Evolutionary conservation across 1,140 invertebrate species (phyloP), one percentile per base, ranked within the genome.

Genomic region (Drosophila erecta): DNA sequence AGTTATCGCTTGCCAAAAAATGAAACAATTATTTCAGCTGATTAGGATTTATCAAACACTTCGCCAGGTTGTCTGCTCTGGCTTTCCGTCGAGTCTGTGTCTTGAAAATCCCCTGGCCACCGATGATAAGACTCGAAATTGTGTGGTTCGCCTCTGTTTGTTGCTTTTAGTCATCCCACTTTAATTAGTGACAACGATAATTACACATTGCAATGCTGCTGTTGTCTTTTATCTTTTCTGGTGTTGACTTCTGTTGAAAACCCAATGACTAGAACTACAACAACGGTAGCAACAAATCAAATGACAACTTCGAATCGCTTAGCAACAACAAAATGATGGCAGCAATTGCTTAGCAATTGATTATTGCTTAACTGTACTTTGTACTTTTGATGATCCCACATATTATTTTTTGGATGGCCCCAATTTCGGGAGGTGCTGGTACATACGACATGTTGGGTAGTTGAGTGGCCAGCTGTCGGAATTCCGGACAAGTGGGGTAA

Each of bases 101-200:
- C 69, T 74, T 33, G 50, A 50, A 74, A 74, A 74, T 74, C 59
- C 71, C 70, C 56, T 37, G 41, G 44, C 20, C 61, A 54, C 22
- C 17, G 30, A 15, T 56, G 47, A 76, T 60, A 76, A 67, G 73
- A 69, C 41, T 60, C 30, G 8, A 17, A 59, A 41, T 30, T 41
- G 44, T 49, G 53, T 61, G 54, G 11, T 30, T 61, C 15, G 30
- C 30, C 37, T 12, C 1, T 41, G 61, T 46, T 54, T 43, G 17
- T 54, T 12, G n/a, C 17, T 17, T 55, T 69, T 46, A 30, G 44
- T 71, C 67, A 70, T 70, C 49, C 74, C 60, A 78, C 84, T 87
- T 87, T 87, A 87, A 87, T 87, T 87, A 87, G 84, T 87, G 84
- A 87, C 83, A 87, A 87, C 83, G 84, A 87, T 83, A 87, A 87